phyloP scores from a whole-genome alignment of 2,888 invertebrate genomes.

The Hypsopygia costalis region DNA sequence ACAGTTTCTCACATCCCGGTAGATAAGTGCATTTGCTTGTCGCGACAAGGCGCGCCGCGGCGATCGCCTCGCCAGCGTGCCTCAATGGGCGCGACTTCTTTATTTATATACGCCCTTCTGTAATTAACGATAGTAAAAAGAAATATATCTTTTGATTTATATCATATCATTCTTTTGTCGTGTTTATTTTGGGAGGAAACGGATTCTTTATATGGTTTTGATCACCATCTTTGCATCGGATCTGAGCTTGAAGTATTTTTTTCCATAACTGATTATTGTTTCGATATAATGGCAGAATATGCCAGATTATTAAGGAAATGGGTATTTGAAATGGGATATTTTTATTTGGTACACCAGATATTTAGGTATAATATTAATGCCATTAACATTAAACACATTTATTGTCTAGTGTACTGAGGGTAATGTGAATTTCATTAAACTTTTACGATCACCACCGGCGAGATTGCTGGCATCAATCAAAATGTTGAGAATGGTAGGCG shows the following conservation, averaged over 20 bases:
- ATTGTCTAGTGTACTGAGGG: not conserved
- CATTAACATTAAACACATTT: not conserved
- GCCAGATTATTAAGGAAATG: too few species aligned
- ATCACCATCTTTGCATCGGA: not conserved
- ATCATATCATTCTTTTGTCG: constrained; percentile 48
- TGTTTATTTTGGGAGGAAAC: constrained; percentile 27
- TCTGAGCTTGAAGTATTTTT: not conserved
- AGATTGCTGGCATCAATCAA: constrained; percentile 19
- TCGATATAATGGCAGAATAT: too few species aligned
- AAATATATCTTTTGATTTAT: constrained; percentile 69
- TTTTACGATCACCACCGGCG: constrained; percentile 15
- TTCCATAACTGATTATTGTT: not conserved
- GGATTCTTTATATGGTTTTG: constrained; percentile 3
- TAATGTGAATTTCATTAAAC: constrained; percentile 10
- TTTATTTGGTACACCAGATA: too few species aligned
- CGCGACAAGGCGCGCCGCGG: constrained; percentile 69
- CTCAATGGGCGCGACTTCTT: constrained; percentile 67
- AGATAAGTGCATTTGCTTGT: constrained; percentile 81
- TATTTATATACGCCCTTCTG: constrained; percentile 75
- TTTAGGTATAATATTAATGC: too few species aligned
- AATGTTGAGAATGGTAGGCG: constrained; percentile 20
- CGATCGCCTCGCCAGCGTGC: constrained; percentile 60
- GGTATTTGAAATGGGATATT: too few species aligned
- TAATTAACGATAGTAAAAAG: constrained; percentile 74
- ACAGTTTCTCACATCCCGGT: constrained; percentile 75